These are phyloP conservation scores for Dicycla oo DNA, from an alignment of 2,888 invertebrate species.

Conservation along the genomic window DNA sequence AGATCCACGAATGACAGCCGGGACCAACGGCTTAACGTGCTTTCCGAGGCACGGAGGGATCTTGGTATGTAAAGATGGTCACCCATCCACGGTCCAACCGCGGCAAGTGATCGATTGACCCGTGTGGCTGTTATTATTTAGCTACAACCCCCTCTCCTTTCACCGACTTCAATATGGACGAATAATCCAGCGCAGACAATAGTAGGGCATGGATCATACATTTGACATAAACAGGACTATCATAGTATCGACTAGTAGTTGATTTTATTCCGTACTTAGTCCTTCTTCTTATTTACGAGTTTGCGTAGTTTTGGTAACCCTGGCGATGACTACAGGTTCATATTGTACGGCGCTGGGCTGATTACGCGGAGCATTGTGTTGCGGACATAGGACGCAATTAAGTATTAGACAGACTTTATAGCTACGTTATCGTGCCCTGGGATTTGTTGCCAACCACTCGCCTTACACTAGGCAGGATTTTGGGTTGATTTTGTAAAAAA, in stretches of 20 bases:
- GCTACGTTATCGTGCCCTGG: constrained; percentile 64
- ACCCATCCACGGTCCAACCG: too few relatives aligned
- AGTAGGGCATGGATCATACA: not conserved
- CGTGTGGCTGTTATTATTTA: too few relatives aligned
- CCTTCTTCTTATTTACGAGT: too few relatives aligned
- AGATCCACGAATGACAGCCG: too few relatives aligned
- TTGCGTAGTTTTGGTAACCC: constrained; percentile 58
- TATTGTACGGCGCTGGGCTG: constrained; percentile 75
- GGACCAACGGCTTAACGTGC: too few relatives aligned
- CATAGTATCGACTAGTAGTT: too few relatives aligned
- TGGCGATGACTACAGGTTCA: constrained; percentile 76
- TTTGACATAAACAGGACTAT: not conserved
- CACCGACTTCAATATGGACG: not conserved
- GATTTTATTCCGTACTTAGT: too few relatives aligned
- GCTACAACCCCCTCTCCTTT: too few relatives aligned
- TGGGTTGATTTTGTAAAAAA: constrained; percentile 10
- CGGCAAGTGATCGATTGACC: too few relatives aligned
- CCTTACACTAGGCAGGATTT: constrained; percentile 31
- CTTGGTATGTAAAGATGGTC: too few relatives aligned
- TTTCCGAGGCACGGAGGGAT: too few relatives aligned
- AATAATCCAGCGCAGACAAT: not conserved
- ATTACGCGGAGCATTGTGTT: constrained; percentile 84
- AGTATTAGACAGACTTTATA: constrained; percentile 82
- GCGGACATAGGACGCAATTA: constrained; percentile 85
- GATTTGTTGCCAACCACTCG: constrained; percentile 57